phyloP scores from a whole-genome alignment of 1,140 invertebrate species.

The Probaryconus sp. region DNA sequence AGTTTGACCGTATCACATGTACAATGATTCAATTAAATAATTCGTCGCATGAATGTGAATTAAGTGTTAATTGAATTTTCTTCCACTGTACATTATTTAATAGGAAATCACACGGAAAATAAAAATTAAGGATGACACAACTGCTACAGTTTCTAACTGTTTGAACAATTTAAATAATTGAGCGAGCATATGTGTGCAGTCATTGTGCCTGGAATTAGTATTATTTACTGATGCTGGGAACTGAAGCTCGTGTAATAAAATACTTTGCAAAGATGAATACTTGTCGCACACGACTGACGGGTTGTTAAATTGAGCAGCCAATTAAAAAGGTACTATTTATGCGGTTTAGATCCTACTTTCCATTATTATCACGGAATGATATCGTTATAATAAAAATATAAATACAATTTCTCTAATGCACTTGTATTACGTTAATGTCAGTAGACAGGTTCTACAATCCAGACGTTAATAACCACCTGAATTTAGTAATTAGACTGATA shows the following conservation, averaged over 20 bases:
- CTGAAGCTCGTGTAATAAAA: no score
- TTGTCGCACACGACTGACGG: no score
- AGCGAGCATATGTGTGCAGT: constrained; percentile 10
- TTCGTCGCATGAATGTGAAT: constrained; percentile 44
- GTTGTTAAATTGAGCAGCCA: no score
- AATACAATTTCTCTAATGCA: no score
- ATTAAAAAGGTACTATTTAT: no score
- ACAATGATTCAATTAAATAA: constrained; percentile 55
- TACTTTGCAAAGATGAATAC: no score
- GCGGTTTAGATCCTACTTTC: no score
- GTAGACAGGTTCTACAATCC: constrained; percentile 16
- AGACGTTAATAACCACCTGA: constrained; percentile 29
- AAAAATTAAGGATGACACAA: constrained; percentile 31
- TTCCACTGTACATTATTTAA: constrained; percentile 29
- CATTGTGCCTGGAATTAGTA: no score
- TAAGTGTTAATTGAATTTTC: constrained; percentile 51
- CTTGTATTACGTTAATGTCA: no score
- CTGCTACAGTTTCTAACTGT: constrained; percentile 11
- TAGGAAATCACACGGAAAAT: constrained; percentile 37
- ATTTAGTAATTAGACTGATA: constrained; percentile 77
- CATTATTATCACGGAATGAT: no score
- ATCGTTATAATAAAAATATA: no score
- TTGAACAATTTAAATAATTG: constrained; percentile 9
- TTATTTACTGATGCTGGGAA: no score
- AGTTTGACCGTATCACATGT: constrained; percentile 43